Base-by-base conservation (phyloP, 2,113 vertebrate species). In the Neogobius melanostomus region DNA sequence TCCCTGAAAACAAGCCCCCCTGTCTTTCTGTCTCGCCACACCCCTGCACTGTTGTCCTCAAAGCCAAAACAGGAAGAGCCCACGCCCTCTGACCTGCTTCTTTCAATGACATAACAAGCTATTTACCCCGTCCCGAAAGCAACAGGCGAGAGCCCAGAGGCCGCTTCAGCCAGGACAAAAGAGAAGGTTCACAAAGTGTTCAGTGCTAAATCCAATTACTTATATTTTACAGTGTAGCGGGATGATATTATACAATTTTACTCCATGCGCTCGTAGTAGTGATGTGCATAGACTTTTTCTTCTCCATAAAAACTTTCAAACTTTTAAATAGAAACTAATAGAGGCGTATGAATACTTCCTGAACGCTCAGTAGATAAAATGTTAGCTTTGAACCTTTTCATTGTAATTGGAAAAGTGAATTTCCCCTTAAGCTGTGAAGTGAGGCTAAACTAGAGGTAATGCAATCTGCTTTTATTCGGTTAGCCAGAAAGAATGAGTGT, bases 21-120 rank as follows among this genome's bases (percentile, higher is more conserved):
- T 28, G 50, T 66, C 71, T 16, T 49, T 45, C 51, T 44, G 66
- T 80, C 46, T 15, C 51, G 17, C 17, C 53, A 56, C 50, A 12
- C 66, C 65, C 74, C 45, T 52, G 64, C 67, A 66, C 82, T 48
- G 62, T 68, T 69, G 77, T 4, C 53, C 71, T 74, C 21, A 80
- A 77, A 69, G 64, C 82, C 80, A 71, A 76, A 85, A 69, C 14
- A 53, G 68, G 68, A 83, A 75, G 63, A 67, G 67, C 70, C 71
- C 51, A 66, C 54, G 69, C 59, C 84, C 84, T 88, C 75, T 87
- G 80, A 88, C 82, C 87, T 68, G 76, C 71, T 63, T 72, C 69
- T 77, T 84, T 84, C 80, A 89, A 87, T 64, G 53, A 84, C 80
- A 76, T 85, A 80, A 85, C 78, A 85, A 85, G 56, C 74, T 77